These are phyloP conservation scores for Drosophila burlai DNA, from an alignment of 1,140 invertebrate genomes.

Conservation along the genomic window DNA sequence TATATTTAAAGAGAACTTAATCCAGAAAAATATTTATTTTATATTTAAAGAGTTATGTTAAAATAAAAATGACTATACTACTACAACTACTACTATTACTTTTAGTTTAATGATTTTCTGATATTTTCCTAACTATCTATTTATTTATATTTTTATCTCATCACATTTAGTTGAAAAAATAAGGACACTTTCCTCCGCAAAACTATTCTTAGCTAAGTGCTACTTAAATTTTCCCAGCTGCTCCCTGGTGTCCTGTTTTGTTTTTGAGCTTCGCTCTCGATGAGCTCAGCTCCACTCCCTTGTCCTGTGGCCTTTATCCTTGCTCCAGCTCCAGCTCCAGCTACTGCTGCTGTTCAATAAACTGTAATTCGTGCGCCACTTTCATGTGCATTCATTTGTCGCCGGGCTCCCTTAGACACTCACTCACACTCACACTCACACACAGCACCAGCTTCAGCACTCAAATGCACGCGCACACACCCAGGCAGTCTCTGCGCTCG, in stretches of 20 bases:
- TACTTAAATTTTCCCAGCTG: slow-evolving; percentile 9
- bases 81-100: too few species aligned
- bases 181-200: background rate
- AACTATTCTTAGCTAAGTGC: slow-evolving; percentile 13
- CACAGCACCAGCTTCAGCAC: slow-evolving; percentile 3
- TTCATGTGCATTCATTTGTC: slow-evolving; percentile 77
- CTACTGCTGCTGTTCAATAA: slow-evolving; percentile 69
- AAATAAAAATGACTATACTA: too few species aligned
- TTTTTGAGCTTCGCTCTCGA: slow-evolving; percentile 10
- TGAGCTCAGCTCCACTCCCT: slow-evolving; percentile 11
- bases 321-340: slow-evolving; percentile 3
- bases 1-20: too few species aligned
- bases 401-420: slow-evolving; percentile 28
- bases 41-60: too few species aligned
- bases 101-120: background rate
- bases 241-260: slow-evolving; percentile 33
- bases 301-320: slow-evolving; percentile 8
- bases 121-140: background rate
- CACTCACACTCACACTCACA: slow-evolving; percentile 13
- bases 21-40: too few species aligned
- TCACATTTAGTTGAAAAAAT: background rate
- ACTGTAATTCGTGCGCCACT: slow-evolving; percentile 80
- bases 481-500: slow-evolving; percentile 43
- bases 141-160: background rate
- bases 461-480: slow-evolving; percentile 52